These are phyloP conservation scores for Onthophagus sagittarius DNA, from an alignment of 2,888 invertebrate genomes.

Conservation along the genomic window DNA sequence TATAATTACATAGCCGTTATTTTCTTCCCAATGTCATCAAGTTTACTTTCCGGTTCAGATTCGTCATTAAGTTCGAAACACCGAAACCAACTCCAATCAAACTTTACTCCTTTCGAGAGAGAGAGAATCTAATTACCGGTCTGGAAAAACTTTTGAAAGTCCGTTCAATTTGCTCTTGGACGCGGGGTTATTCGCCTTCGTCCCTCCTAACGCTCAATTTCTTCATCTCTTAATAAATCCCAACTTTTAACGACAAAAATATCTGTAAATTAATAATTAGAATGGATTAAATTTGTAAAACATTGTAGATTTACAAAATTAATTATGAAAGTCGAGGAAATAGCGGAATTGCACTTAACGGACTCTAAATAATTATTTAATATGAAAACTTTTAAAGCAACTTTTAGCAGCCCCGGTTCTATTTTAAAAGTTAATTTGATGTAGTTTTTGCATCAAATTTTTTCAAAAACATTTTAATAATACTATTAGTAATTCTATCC, in stretches of 20 bases:
- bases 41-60: background rate
- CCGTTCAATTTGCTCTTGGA: background rate
- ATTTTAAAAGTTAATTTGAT: background rate
- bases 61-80: background rate
- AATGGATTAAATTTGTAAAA: no score
- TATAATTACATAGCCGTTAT: no score
- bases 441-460: background rate
- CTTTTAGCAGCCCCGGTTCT: background rate
- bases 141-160: background rate
- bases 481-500: background rate
- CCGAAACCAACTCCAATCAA: background rate
- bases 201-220: no score
- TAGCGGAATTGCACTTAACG: background rate
- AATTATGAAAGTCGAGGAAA: no score
- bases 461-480: background rate
- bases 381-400: background rate
- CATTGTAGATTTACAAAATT: no score
- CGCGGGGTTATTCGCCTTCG: background rate
- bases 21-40: background rate
- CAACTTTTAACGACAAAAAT: no score
- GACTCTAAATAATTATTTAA: background rate
- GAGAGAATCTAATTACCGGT: background rate
- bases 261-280: no score
- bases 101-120: background rate
- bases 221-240: no score